phyloP scores from a whole-genome alignment of 1,140 invertebrate species.

The Bombus pyrosoma region DNA sequence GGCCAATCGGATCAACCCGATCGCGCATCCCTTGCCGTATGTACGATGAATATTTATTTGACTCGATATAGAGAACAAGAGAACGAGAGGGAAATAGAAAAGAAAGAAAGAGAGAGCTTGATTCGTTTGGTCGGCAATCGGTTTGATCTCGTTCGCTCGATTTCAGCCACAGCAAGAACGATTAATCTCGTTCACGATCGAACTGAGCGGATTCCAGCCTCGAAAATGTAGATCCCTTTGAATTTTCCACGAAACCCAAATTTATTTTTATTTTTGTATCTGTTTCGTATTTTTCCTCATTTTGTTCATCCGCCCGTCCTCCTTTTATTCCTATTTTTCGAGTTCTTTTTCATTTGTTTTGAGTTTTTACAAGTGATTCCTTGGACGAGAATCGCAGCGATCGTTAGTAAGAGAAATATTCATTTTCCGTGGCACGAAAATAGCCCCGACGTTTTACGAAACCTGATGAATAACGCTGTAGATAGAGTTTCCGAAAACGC shows the following conservation, averaged over 20 bases:
- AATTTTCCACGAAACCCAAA: not conserved
- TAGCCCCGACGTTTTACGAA: not conserved
- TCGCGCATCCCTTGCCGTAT: not conserved
- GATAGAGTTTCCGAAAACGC: not conserved
- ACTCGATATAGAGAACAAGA: not conserved
- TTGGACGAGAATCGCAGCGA: too few species aligned
- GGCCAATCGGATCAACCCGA: conserved; percentile 23
- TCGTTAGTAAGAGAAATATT: conserved; percentile 8
- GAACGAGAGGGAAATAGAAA: not conserved
- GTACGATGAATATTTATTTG: conserved; percentile 38
- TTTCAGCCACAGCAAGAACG: conserved; percentile 6
- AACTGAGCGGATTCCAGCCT: not conserved
- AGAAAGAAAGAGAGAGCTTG: not conserved
- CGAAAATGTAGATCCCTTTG: not conserved
- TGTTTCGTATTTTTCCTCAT: not conserved
- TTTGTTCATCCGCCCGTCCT: not conserved
- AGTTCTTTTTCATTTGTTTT: too few species aligned
- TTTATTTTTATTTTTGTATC: not conserved
- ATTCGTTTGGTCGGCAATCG: not conserved
- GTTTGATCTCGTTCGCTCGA: not conserved
- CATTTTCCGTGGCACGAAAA: conserved; percentile 17
- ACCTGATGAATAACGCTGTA: not conserved
- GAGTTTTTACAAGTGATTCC: too few species aligned
- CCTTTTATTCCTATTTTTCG: not conserved
- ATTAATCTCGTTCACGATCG: conserved; percentile 7